These are phyloP conservation scores for Hypotaenidia okinawae DNA, from an alignment of 2,797 vertebrate species.

Conservation along the genomic window DNA sequence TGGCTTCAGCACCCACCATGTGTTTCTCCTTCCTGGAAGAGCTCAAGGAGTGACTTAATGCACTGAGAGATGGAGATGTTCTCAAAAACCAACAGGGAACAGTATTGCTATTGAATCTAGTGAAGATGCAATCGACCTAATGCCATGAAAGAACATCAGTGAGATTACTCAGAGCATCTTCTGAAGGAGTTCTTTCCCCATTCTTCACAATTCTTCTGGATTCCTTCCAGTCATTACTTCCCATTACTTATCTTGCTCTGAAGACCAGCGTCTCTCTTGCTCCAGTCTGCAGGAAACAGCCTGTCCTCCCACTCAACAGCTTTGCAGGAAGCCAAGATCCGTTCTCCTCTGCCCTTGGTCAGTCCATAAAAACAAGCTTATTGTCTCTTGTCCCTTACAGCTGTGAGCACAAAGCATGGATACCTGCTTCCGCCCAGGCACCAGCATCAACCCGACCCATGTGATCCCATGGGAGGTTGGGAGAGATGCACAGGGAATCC, in stretches of 20 bases:
- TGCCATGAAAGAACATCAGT: background rate
- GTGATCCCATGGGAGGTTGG: background rate
- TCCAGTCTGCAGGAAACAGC: background rate
- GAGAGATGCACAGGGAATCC: background rate
- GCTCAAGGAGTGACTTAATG: background rate
- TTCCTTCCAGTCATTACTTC: background rate
- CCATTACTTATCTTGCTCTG: background rate
- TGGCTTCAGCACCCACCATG: background rate
- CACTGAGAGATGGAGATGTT: background rate
- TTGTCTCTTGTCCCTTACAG: background rate
- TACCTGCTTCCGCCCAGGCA: background rate
- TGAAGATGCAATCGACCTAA: background rate
- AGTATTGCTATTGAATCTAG: background rate
- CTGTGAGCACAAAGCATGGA: background rate
- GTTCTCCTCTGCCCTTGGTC: too few relatives aligned
- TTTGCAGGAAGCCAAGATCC: background rate
- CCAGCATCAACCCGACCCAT: rapidly evolving
- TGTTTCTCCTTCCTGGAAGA: background rate
- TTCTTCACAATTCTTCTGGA: background rate
- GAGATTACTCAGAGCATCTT: background rate
- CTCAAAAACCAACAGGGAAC: background rate
- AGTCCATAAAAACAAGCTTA: background rate
- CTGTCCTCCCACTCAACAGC: background rate
- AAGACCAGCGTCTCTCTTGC: background rate
- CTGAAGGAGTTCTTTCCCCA: background rate